Conservation (phyloP, 2,113 vertebrate species). For the Piaya cayana region DNA sequence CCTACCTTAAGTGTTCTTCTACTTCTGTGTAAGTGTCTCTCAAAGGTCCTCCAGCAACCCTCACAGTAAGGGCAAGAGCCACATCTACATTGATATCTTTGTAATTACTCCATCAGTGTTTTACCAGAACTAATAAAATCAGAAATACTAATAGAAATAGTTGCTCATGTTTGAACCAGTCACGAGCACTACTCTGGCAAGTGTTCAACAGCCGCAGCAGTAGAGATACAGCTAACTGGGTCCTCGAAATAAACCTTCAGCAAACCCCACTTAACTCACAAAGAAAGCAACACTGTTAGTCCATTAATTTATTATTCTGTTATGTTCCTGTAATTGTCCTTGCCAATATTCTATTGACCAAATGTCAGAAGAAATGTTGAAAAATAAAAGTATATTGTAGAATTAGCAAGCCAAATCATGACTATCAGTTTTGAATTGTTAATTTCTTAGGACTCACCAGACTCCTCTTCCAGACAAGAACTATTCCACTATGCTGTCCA, state of each 20-base stretch:
- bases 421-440: background rate
- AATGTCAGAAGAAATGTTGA: background rate
- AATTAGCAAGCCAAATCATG: background rate
- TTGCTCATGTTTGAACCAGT: background rate
- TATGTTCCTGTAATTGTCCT: background rate
- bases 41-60: background rate
- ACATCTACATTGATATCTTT: background rate
- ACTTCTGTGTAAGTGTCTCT: background rate
- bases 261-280: background rate
- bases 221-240: background rate
- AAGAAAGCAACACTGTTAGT: background rate
- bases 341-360: background rate
- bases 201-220: background rate
- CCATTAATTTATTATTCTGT: background rate
- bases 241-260: background rate
- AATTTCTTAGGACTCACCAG: background rate
- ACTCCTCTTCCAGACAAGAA: background rate
- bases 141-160: background rate
- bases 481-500: background rate
- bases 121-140: background rate
- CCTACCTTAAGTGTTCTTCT: background rate
- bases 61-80: background rate
- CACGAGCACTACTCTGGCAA: background rate
- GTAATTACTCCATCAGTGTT: background rate
- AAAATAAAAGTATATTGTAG: background rate